These are phyloP conservation scores for Periparus ater DNA, from an alignment of 2,797 vertebrate genomes.

Conservation along the genomic window DNA sequence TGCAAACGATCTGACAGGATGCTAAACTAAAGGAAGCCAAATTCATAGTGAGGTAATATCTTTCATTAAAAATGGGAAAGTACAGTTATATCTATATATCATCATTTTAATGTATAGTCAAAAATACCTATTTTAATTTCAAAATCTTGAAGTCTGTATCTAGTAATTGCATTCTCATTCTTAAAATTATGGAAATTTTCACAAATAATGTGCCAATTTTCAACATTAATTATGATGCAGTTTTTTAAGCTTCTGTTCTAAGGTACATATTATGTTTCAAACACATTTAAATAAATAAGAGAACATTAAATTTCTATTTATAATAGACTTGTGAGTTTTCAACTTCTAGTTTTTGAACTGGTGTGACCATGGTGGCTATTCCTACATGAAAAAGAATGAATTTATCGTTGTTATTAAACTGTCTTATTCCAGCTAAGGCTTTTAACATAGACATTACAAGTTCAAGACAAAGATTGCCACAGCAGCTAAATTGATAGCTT, in stretches of 20 bases:
- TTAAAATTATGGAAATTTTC: not conserved
- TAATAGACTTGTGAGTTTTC: not conserved
- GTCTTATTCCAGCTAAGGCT: not conserved
- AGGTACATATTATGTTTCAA: not conserved
- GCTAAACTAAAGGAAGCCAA: not conserved
- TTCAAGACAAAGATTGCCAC: not conserved
- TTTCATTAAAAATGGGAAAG: not conserved
- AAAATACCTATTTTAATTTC: not conserved
- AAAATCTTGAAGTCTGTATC: not conserved
- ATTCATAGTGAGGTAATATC: not conserved
- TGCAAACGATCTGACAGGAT: not conserved
- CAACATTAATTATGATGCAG: not conserved
- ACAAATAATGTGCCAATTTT: not conserved
- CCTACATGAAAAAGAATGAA: not conserved
- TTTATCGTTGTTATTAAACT: not conserved
- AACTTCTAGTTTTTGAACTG: not conserved
- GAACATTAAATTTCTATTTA: not conserved
- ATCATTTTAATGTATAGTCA: not conserved
- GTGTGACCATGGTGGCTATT: not conserved
- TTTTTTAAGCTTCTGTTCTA: not conserved
- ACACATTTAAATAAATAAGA: not conserved
- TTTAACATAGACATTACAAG: not conserved
- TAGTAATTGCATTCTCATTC: not conserved
- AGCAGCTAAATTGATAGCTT: not conserved
- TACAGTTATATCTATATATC: not conserved